Evolutionary conservation across 2,113 vertebrate species (phyloP).

Genomic region (Galeopterus variegatus): DNA sequence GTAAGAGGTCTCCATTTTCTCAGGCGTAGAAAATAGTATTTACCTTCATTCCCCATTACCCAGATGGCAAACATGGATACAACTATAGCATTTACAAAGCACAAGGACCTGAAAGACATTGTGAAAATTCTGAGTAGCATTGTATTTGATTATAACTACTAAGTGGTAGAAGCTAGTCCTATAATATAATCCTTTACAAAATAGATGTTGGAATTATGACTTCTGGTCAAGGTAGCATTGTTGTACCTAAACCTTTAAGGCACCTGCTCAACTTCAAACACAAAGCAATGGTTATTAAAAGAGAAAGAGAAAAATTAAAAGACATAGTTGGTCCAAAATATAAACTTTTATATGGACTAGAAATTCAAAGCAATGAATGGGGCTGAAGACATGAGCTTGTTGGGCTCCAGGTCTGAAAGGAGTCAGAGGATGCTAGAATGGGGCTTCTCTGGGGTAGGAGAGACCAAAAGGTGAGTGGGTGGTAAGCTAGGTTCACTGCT

Average conservation of each 20-base stretch:
- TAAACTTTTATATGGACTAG: background rate
- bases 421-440: background rate
- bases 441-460: background rate
- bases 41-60: background rate
- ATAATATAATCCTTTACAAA: constrained; percentile 2
- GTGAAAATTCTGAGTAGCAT: background rate
- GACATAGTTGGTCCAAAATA: background rate
- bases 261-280: constrained; percentile 5
- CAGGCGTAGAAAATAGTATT: constrained; percentile 38
- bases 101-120: background rate
- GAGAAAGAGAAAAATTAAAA: constrained; percentile 56
- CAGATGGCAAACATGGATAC: background rate
- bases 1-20: constrained; percentile 6
- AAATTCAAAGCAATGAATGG: background rate
- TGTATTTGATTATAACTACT: background rate
- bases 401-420: background rate
- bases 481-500: background rate
- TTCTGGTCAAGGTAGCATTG: background rate
- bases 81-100: constrained; percentile 18
- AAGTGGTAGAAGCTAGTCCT: background rate
- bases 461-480: background rate
- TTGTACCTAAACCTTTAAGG: background rate
- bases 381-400: background rate
- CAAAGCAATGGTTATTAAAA: constrained; percentile 25
- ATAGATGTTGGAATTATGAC: background rate